Evolutionary conservation across 30 jellyfish, hydroid and myxozoan species (phyloP).

Genomic region (Chrysaora quinquecirrha): DNA sequence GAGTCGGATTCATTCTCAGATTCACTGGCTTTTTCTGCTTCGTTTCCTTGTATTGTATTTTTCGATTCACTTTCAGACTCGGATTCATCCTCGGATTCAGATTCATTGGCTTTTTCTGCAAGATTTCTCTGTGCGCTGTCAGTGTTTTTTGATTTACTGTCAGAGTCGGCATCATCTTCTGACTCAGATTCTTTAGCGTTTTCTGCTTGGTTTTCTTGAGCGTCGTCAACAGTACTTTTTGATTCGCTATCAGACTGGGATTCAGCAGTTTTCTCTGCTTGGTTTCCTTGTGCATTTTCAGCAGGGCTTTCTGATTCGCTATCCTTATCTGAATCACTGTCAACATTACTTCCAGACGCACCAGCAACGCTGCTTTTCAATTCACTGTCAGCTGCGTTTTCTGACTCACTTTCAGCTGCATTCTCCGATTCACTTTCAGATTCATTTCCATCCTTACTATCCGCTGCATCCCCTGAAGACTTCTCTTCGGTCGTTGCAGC

Average conservation of each 20-base stretch:
- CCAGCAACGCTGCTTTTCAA: background rate
- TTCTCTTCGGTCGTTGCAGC: background rate
- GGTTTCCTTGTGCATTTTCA: background rate
- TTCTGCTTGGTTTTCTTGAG: background rate
- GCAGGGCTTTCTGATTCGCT: background rate
- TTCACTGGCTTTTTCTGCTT: background rate
- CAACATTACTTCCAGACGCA: background rate
- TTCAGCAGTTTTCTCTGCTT: background rate
- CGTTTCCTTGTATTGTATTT: background rate
- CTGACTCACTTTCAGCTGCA: background rate
- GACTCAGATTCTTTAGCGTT: background rate
- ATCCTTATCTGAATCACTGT: background rate
- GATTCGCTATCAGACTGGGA: background rate
- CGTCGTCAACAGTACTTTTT: background rate
- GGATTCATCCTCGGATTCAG: background rate
- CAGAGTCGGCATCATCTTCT: background rate
- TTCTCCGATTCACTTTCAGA: background rate
- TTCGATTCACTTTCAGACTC: background rate
- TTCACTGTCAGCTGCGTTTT: constrained; percentile 2
- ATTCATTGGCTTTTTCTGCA: background rate
- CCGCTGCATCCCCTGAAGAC: background rate
- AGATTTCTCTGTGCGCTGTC: background rate
- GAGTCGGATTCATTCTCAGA: background rate
- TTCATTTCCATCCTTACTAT: background rate
- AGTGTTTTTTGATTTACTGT: background rate